Evolutionary conservation across 2,888 invertebrate species (phyloP).

Genomic region (Alsophila aescularia): DNA sequence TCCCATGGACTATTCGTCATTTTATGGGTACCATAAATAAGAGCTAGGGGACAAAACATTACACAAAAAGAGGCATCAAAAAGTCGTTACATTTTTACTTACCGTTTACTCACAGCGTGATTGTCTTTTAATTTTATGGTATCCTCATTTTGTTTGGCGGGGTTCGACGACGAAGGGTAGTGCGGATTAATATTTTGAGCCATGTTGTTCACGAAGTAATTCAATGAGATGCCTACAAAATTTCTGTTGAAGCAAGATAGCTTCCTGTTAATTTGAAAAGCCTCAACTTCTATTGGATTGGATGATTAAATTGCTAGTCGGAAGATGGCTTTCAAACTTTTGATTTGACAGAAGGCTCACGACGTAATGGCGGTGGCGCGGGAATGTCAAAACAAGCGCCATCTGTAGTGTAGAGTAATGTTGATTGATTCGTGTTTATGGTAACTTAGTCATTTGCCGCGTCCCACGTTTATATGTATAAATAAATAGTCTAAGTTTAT

Average conservation of each 20-base stretch:
- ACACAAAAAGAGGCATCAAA: neutral
- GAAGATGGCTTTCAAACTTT: constrained; percentile 61
- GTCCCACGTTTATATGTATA: too few relatives aligned
- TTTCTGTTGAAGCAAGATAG: constrained; percentile 72
- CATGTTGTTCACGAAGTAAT: constrained; percentile 82
- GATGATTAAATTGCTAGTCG: too few relatives aligned
- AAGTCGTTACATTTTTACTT: constrained; percentile 54
- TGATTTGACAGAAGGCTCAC: constrained; percentile 78
- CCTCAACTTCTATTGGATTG: constrained; percentile 82
- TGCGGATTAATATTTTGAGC: constrained; percentile 95
- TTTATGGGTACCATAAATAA: neutral
- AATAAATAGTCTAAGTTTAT: too few relatives aligned
- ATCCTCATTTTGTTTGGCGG: constrained; percentile 92
- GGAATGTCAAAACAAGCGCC: constrained; percentile 46
- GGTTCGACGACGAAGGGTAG: constrained; percentile 88
- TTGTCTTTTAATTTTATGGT: constrained; percentile 91
- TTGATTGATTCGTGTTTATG: constrained; percentile 27
- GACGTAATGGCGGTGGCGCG: constrained; percentile 70
- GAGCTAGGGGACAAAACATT: neutral
- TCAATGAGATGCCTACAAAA: constrained; percentile 62
- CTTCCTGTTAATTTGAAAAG: constrained; percentile 81
- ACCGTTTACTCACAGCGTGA: constrained; percentile 96
- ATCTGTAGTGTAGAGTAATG: constrained; percentile 39
- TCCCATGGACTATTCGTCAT: too few relatives aligned
- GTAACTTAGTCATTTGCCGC: too few relatives aligned